Evolutionary conservation across 1,140 invertebrate genomes (phyloP).

Genomic region (Drusus annulatus): DNA sequence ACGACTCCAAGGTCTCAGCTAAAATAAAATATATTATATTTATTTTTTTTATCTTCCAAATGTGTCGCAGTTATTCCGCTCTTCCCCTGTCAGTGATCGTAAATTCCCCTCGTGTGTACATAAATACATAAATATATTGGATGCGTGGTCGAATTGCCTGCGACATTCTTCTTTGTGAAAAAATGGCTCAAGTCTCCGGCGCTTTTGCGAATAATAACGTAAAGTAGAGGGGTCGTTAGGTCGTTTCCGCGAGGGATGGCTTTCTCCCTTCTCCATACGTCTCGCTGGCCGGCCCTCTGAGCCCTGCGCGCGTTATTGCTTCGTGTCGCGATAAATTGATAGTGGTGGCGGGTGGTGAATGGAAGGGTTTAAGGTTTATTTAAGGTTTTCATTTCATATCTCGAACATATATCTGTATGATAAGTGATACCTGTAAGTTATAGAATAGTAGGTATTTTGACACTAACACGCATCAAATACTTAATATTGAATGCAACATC

Average conservation of each 20-base stretch:
- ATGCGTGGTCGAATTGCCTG: slow-evolving; percentile 44
- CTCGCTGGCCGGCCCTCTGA: not conserved
- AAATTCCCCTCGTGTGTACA: slow-evolving; percentile 50
- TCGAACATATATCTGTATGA: too few species aligned
- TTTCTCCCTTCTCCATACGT: slow-evolving; percentile 42
- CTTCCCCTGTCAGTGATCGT: slow-evolving; percentile 8
- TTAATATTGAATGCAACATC: too few species aligned
- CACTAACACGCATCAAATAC: too few species aligned
- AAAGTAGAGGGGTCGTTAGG: slow-evolving; percentile 54
- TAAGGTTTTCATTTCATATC: not conserved
- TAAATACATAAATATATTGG: slow-evolving; percentile 54
- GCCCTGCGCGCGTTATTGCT: not conserved
- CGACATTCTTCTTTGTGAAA: slow-evolving; percentile 43
- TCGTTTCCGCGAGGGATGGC: slow-evolving; percentile 50
- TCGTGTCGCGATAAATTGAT: not conserved
- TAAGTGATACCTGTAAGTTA: too few species aligned
- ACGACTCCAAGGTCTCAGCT: too few species aligned
- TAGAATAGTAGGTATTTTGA: too few species aligned
- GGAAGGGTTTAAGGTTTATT: not conserved
- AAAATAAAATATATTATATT: too few species aligned
- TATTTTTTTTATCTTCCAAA: too few species aligned
- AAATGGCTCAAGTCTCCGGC: slow-evolving; percentile 34
- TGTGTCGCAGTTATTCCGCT: slow-evolving; percentile 17
- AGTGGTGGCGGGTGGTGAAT: not conserved
- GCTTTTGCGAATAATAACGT: slow-evolving; percentile 57